Evolutionary conservation across 2,888 invertebrate species (phyloP).

Genomic region (Plusia festucae): DNA sequence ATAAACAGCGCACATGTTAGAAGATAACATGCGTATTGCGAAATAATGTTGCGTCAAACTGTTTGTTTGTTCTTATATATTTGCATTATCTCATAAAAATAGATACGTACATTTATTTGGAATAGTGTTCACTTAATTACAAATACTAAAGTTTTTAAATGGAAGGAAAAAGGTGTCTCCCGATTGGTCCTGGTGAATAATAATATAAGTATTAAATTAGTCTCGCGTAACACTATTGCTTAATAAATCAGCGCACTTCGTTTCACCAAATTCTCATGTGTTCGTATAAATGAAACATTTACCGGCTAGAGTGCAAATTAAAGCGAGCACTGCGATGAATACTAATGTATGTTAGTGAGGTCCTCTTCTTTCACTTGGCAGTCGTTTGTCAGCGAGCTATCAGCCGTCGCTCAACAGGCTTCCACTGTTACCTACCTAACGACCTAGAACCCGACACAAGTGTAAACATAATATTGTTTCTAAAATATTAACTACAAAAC

Average conservation of each 20-base stretch:
- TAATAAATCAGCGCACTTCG: background rate
- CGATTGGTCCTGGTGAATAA: background rate
- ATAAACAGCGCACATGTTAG: background rate
- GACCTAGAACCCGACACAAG: slow-evolving; percentile 3
- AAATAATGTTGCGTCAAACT: slow-evolving; percentile 3
- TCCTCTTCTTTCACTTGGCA: slow-evolving; percentile 1
- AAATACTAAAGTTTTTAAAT: background rate
- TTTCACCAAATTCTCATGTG: background rate
- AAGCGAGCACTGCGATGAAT: slow-evolving; percentile 8
- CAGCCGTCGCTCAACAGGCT: slow-evolving; percentile 1
- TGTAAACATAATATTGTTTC: slow-evolving; percentile 8
- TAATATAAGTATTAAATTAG: background rate
- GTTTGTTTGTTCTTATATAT: slow-evolving; percentile 1
- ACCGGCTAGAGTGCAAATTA: slow-evolving; percentile 12
- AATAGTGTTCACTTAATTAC: background rate
- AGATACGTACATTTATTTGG: background rate
- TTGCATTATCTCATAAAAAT: slow-evolving; percentile 1
- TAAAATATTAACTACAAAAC: slow-evolving; percentile 18
- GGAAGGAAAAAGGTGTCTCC: background rate
- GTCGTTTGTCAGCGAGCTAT: slow-evolving; percentile 1
- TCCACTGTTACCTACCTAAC: background rate
- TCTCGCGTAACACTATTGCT: background rate
- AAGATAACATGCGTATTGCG: background rate
- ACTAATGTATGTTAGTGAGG: slow-evolving; percentile 4
- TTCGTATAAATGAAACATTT: slow-evolving; percentile 7